Percentiles rank a stretch among this genome's conserved stretches.
These are phyloP conservation scores for Macroramphosus scolopax DNA, from an alignment of 2,797 vertebrate species.

Conservation along the genomic window DNA sequence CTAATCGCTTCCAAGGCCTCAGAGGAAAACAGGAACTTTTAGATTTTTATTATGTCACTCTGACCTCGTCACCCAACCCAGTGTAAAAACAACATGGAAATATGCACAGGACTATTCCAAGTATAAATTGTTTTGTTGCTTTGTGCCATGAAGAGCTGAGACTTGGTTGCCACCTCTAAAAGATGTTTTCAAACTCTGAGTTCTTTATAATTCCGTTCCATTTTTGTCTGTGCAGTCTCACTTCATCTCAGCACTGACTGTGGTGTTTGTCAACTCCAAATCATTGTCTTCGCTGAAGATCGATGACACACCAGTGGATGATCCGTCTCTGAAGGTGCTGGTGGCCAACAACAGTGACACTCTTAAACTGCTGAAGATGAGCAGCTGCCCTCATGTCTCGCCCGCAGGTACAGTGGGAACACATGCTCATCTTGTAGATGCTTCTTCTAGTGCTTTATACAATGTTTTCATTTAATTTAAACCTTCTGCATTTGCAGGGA, in stretches of 20 bases:
- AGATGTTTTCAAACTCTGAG: too few relatives aligned
- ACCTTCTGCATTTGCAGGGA: slow-evolving; percentile 76
- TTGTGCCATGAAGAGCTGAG: too few relatives aligned
- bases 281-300: slow-evolving; percentile 96
- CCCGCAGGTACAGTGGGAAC: slow-evolving; percentile 92
- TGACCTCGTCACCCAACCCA: too few relatives aligned
- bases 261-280: slow-evolving; percentile 99
- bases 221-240: slow-evolving; percentile 82
- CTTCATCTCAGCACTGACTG: slow-evolving; percentile 97
- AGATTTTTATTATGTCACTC: too few relatives aligned
- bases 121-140: too few relatives aligned
- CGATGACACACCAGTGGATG: slow-evolving; percentile 96
- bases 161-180: too few relatives aligned
- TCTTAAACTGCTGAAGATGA: slow-evolving; percentile 95
- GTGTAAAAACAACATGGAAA: too few relatives aligned
- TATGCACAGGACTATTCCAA: too few relatives aligned
- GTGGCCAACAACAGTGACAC: slow-evolving; percentile 99
- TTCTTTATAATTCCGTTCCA: background rate
- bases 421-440: too few relatives aligned
- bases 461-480: slow-evolving; percentile 9
- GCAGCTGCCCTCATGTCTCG: slow-evolving; percentile 97
- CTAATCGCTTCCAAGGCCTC: too few relatives aligned
- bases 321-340: slow-evolving; percentile 91
- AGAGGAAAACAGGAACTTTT: too few relatives aligned
- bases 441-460: too few relatives aligned